phyloP scores from a whole-genome alignment of 53 echinoderm and acorn worm species.

The Paracentrotus lividus region DNA sequence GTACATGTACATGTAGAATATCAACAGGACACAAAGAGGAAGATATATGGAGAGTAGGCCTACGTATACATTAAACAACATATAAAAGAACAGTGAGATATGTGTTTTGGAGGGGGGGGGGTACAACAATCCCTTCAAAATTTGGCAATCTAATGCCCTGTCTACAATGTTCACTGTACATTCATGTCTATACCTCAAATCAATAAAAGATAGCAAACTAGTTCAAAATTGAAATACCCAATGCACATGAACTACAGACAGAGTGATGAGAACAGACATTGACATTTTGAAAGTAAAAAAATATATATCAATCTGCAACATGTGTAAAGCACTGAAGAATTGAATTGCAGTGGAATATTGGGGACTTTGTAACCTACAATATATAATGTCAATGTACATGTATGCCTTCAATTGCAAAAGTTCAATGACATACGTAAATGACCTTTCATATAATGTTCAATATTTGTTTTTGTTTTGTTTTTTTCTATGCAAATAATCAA shows the following conservation, averaged over 20 bases:
- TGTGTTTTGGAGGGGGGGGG: background rate
- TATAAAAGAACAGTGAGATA: background rate
- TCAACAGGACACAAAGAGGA: background rate
- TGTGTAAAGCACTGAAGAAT: background rate
- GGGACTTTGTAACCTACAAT: background rate
- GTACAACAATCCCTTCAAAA: background rate
- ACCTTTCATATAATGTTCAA: no score
- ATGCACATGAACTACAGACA: background rate
- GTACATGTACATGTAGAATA: no score
- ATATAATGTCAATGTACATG: background rate
- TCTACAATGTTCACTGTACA: background rate
- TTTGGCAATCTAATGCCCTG: background rate
- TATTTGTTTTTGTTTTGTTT: no score
- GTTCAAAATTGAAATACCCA: constrained; percentile 16
- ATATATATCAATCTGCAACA: background rate
- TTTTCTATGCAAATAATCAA: no score
- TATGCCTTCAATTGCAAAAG: no score
- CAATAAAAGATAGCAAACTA: background rate
- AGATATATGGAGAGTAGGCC: background rate
- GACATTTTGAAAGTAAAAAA: background rate
- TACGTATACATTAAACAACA: background rate
- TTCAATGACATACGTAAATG: no score
- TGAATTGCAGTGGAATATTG: background rate
- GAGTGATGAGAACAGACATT: background rate
- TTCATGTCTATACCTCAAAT: background rate